Base-by-base conservation (phyloP, 92 coral and sea anemone species). In the Pocillopora grandis region DNA sequence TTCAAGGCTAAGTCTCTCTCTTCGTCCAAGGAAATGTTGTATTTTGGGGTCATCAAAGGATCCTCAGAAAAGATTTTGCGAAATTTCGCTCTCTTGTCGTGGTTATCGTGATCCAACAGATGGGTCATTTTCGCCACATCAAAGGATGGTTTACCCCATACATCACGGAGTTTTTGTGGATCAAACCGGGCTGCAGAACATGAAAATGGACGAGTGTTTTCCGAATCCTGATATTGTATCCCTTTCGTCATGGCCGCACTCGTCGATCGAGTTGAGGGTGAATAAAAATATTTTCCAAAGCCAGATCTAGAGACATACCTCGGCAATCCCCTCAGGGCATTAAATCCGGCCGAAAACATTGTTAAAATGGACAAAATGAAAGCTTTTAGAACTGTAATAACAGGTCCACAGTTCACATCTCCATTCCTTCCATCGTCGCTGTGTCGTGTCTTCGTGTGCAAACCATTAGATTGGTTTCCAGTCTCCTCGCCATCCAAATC, bases 31-130 rank as follows among this genome's bases (percentile, higher is more conserved):
- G 98, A 85, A 18, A 94, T 94, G 90, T 94, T 94, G 80, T 94
- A 94, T 70, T 86, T 90, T 49, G 98, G 98, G 12, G 77, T 88
- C 94, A 94, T 90, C 1, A 94, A 78, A 15, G 95, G 88, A 66
- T 94, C 95, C 66, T 91, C 98, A 5, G 98, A 87, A 62, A 94
- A 71, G 75, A 94, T 74, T 58, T 88, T 86, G 4, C 98, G 80
- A 75, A 92, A 94, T 36, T 93, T 94, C 76, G 74, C 91, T 58
- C 94, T 87, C 83, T 92, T 94, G 61, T 94, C 98, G 16, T 90
- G 94, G 85, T 94, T 94, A 84, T 94, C 98, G 57, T 94, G 92
- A 78, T 94, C 98, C 12, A 94, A 80, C 27, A 94, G 85, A 7
- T 76, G 73, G 36, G 90, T 94, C 98, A 94, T 94, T 77, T 80